phyloP scores from a whole-genome alignment of 1,140 invertebrate genomes.

The Gerris buenoi region DNA sequence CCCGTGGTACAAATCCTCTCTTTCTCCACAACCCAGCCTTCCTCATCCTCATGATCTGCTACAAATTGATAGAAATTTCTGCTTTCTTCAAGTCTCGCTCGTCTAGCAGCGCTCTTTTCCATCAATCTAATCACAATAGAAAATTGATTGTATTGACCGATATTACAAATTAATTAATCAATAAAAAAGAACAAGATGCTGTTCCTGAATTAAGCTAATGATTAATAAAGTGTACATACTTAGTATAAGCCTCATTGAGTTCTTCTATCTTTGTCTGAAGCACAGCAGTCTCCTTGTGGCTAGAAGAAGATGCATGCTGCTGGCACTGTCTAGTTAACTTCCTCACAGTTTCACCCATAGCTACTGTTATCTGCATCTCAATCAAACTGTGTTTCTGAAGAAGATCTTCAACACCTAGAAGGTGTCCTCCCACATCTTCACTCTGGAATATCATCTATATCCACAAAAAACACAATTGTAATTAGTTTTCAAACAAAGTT shows the following conservation, averaged over 20 bases:
- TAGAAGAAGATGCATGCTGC: slow-evolving; percentile 29
- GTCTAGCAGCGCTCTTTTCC: slow-evolving; percentile 57
- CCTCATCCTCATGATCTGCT: slow-evolving; percentile 84
- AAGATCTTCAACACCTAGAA: slow-evolving; percentile 83
- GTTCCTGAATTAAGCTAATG: too few species aligned
- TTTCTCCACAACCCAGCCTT: slow-evolving; percentile 84
- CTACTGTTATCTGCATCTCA: slow-evolving; percentile 69
- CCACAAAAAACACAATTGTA: background rate
- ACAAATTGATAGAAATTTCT: slow-evolving; percentile 89
- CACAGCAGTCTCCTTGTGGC: slow-evolving; percentile 44
- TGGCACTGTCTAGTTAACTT: slow-evolving; percentile 54
- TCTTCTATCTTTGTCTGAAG: slow-evolving; percentile 51
- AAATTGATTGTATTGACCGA: too few species aligned
- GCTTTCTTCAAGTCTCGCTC: slow-evolving; percentile 73
- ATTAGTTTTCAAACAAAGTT: background rate
- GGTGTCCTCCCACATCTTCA: slow-evolving; percentile 77
- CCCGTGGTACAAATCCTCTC: slow-evolving; percentile 77
- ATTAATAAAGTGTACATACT: too few species aligned
- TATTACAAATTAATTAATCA: too few species aligned
- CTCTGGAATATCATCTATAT: slow-evolving; percentile 44
- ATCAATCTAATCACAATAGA: slow-evolving; percentile 44
- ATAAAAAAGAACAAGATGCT: too few species aligned
- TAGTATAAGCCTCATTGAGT: slow-evolving; percentile 53
- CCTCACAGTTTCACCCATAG: slow-evolving; percentile 64
- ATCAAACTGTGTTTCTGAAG: slow-evolving; percentile 83